phyloP scores from a whole-genome alignment of 64 coral and sea anemone species.

The Actinia equina region DNA sequence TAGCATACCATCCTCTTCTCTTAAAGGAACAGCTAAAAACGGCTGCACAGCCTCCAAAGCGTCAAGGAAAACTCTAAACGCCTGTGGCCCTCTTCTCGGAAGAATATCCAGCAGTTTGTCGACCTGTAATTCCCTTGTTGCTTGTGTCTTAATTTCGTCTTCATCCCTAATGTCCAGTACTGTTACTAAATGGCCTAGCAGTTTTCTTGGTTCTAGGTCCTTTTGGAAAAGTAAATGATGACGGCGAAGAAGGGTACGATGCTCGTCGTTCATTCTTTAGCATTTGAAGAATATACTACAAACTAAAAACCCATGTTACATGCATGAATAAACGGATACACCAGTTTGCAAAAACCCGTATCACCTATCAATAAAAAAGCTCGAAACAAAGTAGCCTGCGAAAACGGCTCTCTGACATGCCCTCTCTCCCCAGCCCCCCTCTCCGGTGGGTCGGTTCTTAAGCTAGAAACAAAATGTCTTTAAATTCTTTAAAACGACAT shows the following conservation, averaged over 20 bases:
- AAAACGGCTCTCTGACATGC: no score
- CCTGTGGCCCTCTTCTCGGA: slow-evolving; percentile 61
- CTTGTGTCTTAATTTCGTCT: slow-evolving; percentile 32
- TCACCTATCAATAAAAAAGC: no score
- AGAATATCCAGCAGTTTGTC: slow-evolving; percentile 61
- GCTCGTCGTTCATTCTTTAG: slow-evolving; percentile 51
- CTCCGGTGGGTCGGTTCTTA: no score
- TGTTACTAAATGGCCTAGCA: slow-evolving; percentile 36
- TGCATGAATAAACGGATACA: no score
- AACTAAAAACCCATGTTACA: background rate
- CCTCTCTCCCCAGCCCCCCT: no score
- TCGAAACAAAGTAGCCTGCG: no score
- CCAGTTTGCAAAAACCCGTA: no score
- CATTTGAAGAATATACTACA: background rate
- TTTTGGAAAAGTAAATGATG: slow-evolving; percentile 14
- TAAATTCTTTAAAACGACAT: no score
- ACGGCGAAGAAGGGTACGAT: slow-evolving; percentile 41
- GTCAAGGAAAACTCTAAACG: slow-evolving; percentile 58
- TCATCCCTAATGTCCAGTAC: slow-evolving; percentile 58
- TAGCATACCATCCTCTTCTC: background rate
- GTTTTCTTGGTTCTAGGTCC: slow-evolving; percentile 57
- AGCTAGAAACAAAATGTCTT: no score
- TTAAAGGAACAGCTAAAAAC: slow-evolving; percentile 27
- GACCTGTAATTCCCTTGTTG: slow-evolving; percentile 37
- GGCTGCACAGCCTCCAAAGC: slow-evolving; percentile 40